Evolutionary conservation across 2,797 vertebrate species (phyloP), one percentile per base, ranked within the genome.

Genomic region (Melopsittacus undulatus): DNA sequence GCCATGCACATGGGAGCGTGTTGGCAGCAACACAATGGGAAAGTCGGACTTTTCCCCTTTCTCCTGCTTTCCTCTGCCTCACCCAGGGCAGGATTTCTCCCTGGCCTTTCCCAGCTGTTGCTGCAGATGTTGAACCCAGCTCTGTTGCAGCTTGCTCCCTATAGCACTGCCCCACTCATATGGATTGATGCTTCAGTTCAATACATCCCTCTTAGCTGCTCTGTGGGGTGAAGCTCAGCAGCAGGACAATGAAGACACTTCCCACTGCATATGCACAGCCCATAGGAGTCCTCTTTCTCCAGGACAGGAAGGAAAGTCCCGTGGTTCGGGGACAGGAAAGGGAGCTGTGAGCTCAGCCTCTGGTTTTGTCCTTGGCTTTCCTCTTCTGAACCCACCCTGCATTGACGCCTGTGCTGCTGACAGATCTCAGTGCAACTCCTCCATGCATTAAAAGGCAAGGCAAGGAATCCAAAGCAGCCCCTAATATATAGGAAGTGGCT

Each of bases 1-100:
- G 22, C n/a, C 1, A 10, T 2, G 0, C 59, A 69, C 80, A 9
- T 52, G 57, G 42, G 36, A 67, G 30, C 0, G 6, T 34, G 5
- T 36, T 73, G 66, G 72, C 8, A 3, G 48, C 48, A 23, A 7
- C 7, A 15, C 42, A 56, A 19, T 3, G 52, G 48, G 4, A 68
- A 62, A 85, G 18, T 43, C 57, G 27, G 16, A 8, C 13, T 40
- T 72, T 62, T 43, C 3, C 74, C 59, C n/a, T 57, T 80, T 36
- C 10, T 70, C 23, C 67, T 27, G 19, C 38, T 77, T 77, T 36
- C 54, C 10, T 61, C 13, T 42, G 57, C 73, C 43, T 67, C 42
- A n/a, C 23, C 48, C 27, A 24, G 12, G 7, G 21, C 27, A 34
- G 43, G 62, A 38, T 57, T 72, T 68, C 59, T 52, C 66, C 6